A percentile compares a stretch with the other conserved stretches of the same genome.
phyloP scores from a whole-genome alignment of 2,888 invertebrate species.

The Eurois occulta region DNA sequence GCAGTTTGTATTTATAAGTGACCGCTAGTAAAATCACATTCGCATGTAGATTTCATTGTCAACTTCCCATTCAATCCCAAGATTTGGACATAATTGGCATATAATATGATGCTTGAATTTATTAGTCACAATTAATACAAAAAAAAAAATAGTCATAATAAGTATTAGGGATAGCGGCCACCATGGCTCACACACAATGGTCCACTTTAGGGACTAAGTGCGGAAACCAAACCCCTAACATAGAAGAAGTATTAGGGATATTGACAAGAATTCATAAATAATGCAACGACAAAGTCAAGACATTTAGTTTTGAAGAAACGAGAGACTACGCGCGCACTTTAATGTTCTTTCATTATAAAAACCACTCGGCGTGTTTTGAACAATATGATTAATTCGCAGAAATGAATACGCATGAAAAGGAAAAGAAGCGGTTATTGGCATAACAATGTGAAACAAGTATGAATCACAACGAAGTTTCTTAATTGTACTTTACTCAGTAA shows the following conservation, averaged over 20 bases:
- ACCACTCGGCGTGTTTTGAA: neutral
- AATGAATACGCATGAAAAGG: neutral
- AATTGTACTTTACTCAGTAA: conserved; percentile 26
- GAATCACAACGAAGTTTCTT: conserved; percentile 47
- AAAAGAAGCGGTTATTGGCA: conserved; percentile 11
- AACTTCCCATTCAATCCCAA: conserved; percentile 7
- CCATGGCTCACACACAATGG: no score
- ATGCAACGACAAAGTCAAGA: neutral
- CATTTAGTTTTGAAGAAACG: neutral
- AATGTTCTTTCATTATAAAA: neutral
- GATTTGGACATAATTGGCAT: conserved; percentile 17
- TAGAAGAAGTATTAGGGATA: no score
- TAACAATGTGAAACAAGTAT: conserved; percentile 18
- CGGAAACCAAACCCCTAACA: no score
- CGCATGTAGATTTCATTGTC: conserved; percentile 27
- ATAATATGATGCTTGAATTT: neutral
- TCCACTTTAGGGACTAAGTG: no score
- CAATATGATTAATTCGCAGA: neutral
- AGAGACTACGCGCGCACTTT: no score
- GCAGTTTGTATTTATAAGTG: conserved; percentile 27
- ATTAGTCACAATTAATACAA: neutral
- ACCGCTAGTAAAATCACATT: conserved; percentile 14
- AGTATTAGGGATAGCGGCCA: no score
- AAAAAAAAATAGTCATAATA: neutral
- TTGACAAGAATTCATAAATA: neutral